phyloP scores from a whole-genome alignment of 2,888 invertebrate species.

The Papilio protenor region DNA sequence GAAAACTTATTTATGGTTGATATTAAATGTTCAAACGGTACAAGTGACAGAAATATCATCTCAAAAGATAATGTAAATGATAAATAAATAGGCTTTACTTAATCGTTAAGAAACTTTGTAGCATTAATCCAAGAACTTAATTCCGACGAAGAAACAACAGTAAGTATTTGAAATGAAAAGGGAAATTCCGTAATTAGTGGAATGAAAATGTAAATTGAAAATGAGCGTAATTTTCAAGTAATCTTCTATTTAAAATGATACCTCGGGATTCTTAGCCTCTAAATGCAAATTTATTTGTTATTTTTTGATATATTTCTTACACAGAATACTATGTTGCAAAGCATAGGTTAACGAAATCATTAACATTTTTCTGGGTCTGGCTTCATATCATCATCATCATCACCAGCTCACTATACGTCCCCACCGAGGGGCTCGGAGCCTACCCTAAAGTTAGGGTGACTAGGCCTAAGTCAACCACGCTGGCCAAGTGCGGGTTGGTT shows the following conservation, averaged over 20 bases:
- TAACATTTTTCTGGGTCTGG: no score
- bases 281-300: constrained; percentile 18
- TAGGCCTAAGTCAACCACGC: no score
- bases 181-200: constrained; percentile 21
- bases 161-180: constrained; percentile 16
- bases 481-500: no score
- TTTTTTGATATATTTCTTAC: background rate
- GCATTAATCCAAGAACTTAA: constrained; percentile 20
- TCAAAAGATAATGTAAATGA: background rate
- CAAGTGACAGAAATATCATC: background rate
- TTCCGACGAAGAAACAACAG: constrained; percentile 20
- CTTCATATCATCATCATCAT: no score
- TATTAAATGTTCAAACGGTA: background rate
- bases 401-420: no score
- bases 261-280: background rate
- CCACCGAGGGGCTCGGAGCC: no score
- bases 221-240: constrained; percentile 19
- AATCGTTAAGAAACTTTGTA: constrained; percentile 18
- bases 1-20: background rate
- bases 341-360: no score
- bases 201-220: constrained; percentile 23
- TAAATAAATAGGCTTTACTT: constrained; percentile 19
- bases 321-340: background rate
- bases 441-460: no score
- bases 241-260: constrained; percentile 19